Evolutionary conservation across 2,888 invertebrate species (phyloP).

Genomic region (Zygaena filipendulae): DNA sequence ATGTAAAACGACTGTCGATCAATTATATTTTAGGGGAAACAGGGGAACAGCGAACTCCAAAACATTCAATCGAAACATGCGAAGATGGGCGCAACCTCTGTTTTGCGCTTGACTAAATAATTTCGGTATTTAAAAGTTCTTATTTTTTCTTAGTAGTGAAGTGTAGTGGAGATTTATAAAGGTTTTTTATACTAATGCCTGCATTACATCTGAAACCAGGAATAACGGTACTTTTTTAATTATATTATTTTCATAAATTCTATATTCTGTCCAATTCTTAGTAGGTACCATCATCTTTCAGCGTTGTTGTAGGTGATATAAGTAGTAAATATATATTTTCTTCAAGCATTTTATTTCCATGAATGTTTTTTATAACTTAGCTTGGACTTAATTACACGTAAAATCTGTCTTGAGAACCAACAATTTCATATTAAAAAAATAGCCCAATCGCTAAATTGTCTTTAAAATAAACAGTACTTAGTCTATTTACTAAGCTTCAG

Average conservation of each 20-base stretch:
- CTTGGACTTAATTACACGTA: too few relatives aligned
- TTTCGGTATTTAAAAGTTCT: conserved; percentile 1
- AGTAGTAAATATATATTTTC: too few relatives aligned
- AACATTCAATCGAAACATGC: conserved; percentile 52
- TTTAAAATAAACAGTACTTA: too few relatives aligned
- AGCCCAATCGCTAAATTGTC: too few relatives aligned
- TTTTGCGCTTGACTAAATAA: conserved; percentile 44
- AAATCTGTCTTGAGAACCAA: too few relatives aligned
- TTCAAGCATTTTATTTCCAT: too few relatives aligned
- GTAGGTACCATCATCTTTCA: too few relatives aligned
- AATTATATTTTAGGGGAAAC: conserved; percentile 28
- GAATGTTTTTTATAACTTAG: too few relatives aligned
- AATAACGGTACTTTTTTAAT: conserved; percentile 59
- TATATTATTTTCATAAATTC: conserved; percentile 17
- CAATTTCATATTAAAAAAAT: too few relatives aligned
- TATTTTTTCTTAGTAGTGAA: conserved; percentile 21
- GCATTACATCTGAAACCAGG: conserved; percentile 61
- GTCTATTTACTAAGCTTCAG: too few relatives aligned
- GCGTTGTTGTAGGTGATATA: too few relatives aligned
- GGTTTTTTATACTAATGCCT: conserved; percentile 42
- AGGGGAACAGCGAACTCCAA: conserved; percentile 29
- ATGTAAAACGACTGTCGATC: conserved; percentile 28
- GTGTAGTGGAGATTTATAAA: conserved; percentile 31
- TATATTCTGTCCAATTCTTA: too few relatives aligned
- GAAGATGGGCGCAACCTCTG: conserved; percentile 36